Base-by-base conservation (phyloP, 2,888 invertebrate genomes). In the Diaprepes abbreviatus region DNA sequence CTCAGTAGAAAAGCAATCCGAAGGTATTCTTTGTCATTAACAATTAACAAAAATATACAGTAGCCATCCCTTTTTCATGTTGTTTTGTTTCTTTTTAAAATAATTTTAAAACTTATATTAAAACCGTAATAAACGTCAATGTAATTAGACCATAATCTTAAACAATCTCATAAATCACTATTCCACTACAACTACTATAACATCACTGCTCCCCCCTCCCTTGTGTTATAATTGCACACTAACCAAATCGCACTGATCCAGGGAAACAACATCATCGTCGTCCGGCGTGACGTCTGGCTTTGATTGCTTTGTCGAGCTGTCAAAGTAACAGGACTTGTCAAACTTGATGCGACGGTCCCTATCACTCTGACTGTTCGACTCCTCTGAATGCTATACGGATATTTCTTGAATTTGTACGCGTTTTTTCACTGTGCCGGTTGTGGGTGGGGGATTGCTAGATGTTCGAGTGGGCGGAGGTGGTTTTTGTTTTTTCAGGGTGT, bases 341-440 rank as follows among this genome's bases (percentile, higher is more conserved):
- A 66, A 71, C 19, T 66, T 60, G 21, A 66, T 63, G 31, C 66
- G 71, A 66, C 71, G 66, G 36, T 48, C 57, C 67, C 57, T 71
- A 65, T 59, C 35, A 35, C 58, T 66, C 24, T 50, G 68, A 31
- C 71, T 58, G 73, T 76, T 77, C 79, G 77, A 80, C 70, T 76
- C 76, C 69, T 76, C 74, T 76, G 78, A 77, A 73, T 75, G 87
- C 89, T 91, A 92, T 82, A 93, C 92, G 69, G 92, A 91, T 83
- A 92, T 92, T 85, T 93, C 92, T 84, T 92, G 92, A 77, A 92
- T 92, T 84, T 92, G 92, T 69, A 92, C 92, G 79, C 92, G 88
- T 83, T 92, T 93, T 84, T 92, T 92, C 75, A 91, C 86, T 21
- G 90, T 89, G 35, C 86, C 87, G 0, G 28, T 55, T 2, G 52